Base-by-base conservation (phyloP, 2,113 vertebrate species). In the Tragelaphus scriptus region DNA sequence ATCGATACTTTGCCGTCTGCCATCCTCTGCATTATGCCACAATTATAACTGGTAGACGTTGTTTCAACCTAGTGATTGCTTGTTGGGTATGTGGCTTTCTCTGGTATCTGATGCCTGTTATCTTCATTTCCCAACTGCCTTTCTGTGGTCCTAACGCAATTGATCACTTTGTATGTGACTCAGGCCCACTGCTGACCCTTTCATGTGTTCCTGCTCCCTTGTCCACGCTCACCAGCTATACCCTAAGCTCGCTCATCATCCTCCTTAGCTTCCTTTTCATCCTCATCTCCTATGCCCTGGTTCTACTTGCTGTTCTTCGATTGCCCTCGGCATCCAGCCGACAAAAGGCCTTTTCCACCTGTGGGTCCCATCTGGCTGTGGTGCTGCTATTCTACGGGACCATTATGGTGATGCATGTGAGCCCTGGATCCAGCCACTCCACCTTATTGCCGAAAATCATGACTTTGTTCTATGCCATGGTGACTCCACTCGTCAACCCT, bases 1-100 rank as follows among this genome's bases (percentile, higher is more conserved):
- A 98, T 59, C 17, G 51, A 61, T 98, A 97, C 26, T 80, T 97
- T n/a, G 94, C 98, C 75, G 97, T 98, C 86, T 98, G 97, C 23
- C 71, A 26, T 51, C 98, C 97, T 81, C 85, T 96, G 6, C 88
- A 91, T 65, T 98, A 97, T 40, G 68, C 91, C 51, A 93, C 81
- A 19, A 14, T 97, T 68, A 97, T 97, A 93, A 97, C 82, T 17
- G 61, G 63, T n/a, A 75, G 77, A 47, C 1, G 19, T 19, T 91
- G 85, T n/a, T 32, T 97, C 63, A 94, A 92, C 40, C 36, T 97
- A 25, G 90, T 94, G 26, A 89, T 36, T 44, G 63, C 89, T 32
- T 97, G 77, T 71, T 98, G 98, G 58, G 23, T 84, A 2, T 61
- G 92, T 59, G 96, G 97, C 26, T 88, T 97, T 21, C 81, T 95